These are phyloP conservation scores for Cladorhizidae sp. DNA, from an alignment of 37 sponge, comb jelly and placozoan genomes.

Conservation along the genomic window DNA sequence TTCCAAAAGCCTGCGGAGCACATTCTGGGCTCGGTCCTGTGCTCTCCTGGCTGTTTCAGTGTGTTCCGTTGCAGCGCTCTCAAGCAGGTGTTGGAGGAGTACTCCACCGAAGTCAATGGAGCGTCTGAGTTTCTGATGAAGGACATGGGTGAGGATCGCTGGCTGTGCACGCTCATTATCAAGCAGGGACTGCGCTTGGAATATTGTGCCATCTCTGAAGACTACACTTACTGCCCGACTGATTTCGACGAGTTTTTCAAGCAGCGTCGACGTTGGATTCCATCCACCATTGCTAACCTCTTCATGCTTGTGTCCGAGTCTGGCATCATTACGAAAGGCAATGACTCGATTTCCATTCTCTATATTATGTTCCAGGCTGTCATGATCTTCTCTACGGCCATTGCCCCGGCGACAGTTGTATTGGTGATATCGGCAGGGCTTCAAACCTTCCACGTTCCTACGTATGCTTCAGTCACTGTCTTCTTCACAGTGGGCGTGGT, in stretches of 20 bases:
- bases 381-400: conserved; percentile 75
- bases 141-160: conserved; percentile 96
- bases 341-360: conserved; percentile 65
- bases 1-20: conserved; percentile 85
- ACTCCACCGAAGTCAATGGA: conserved; percentile 59
- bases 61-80: conserved; percentile 81
- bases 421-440: conserved; percentile 77
- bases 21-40: conserved; percentile 86
- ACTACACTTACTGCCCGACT: conserved; percentile 81
- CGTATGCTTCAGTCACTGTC: background rate
- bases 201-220: conserved; percentile 82
- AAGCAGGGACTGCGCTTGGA: conserved; percentile 84
- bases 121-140: conserved; percentile 87
- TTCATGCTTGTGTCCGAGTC: conserved; percentile 48
- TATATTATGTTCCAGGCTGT: conserved; percentile 81
- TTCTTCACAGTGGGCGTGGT: conserved; percentile 30
- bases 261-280: conserved; percentile 90
- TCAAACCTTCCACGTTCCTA: conserved; percentile 28
- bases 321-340: conserved; percentile 41
- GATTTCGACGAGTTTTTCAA: conserved; percentile 86
- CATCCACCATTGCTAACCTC: conserved; percentile 89
- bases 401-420: conserved; percentile 82
- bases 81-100: conserved; percentile 57
- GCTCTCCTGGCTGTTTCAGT: conserved; percentile 93
- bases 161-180: conserved; percentile 93